Conservation (phyloP, 2,797 vertebrate species). For the Mormyrops attenuatus region DNA sequence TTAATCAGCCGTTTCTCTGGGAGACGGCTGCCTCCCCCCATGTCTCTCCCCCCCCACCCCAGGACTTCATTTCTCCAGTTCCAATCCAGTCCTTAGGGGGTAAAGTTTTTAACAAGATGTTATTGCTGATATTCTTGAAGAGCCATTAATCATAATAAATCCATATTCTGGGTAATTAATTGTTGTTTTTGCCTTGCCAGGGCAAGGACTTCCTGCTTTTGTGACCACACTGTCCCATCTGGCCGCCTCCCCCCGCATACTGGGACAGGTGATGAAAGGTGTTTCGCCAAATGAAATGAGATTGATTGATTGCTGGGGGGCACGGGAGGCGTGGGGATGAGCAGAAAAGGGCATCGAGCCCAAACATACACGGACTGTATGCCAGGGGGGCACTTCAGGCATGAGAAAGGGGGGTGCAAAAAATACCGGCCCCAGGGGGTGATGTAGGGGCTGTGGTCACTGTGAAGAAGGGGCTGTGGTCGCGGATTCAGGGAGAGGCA, state of each 20-base stretch:
- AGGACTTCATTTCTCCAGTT: not conserved
- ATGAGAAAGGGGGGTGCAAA: not conserved
- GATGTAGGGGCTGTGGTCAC: not conserved
- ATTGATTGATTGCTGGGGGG: not conserved
- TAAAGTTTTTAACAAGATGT: slow-evolving; percentile 46
- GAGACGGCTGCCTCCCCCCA: not conserved
- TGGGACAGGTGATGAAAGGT: not conserved
- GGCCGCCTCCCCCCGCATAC: not conserved
- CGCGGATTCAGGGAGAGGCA: too few relatives aligned
- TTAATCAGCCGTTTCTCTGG: slow-evolving; percentile 1
- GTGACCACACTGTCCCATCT: not conserved
- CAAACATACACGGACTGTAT: not conserved
- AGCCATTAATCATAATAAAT: slow-evolving; percentile 63
- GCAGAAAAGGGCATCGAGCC: not conserved
- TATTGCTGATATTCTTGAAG: slow-evolving; percentile 54
- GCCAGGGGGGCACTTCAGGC: not conserved
- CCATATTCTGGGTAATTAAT: slow-evolving; percentile 58
- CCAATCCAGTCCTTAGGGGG: slow-evolving; percentile 45
- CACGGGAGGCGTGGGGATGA: not conserved
- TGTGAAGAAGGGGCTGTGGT: not conserved
- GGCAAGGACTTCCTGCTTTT: slow-evolving; percentile 15
- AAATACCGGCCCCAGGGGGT: not conserved
- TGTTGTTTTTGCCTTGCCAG: slow-evolving; percentile 44
- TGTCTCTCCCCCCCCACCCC: not conserved
- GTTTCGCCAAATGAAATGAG: not conserved